These are phyloP conservation scores for Chloropsis hardwickii DNA, from an alignment of 2,113 vertebrate species.

Conservation along the genomic window DNA sequence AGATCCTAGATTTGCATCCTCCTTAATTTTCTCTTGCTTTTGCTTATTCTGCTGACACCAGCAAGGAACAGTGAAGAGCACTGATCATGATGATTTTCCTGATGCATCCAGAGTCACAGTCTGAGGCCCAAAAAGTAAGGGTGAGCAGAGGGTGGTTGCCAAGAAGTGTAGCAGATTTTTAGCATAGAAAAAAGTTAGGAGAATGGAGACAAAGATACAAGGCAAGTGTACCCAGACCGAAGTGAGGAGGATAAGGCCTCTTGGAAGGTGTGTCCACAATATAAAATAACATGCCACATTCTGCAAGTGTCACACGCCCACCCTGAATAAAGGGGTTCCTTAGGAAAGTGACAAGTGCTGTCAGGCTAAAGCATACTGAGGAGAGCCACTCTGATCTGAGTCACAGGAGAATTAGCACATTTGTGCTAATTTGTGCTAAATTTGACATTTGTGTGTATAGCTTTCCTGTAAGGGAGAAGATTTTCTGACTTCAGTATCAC, in stretches of 20 bases:
- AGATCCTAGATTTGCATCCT: background rate
- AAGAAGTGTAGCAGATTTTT: background rate
- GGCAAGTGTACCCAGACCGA: background rate
- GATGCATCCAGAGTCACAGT: fast-evolving
- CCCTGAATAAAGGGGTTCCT: background rate
- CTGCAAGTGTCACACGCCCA: background rate
- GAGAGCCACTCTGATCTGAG: background rate
- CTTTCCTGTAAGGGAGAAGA: background rate
- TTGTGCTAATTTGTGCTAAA: background rate
- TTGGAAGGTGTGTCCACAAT: background rate
- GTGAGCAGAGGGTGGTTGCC: background rate
- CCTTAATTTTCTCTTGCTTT: background rate
- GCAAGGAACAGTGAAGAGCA: background rate
- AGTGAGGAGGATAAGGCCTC: background rate
- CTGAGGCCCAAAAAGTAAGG: background rate
- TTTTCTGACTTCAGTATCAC: background rate
- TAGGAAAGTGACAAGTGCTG: background rate
- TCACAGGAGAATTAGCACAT: background rate
- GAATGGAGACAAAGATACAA: background rate
- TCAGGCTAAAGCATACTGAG: background rate
- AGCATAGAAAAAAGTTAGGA: background rate
- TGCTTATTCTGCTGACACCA: background rate
- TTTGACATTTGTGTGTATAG: background rate
- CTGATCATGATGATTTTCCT: background rate
- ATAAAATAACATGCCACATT: background rate